Evolutionary conservation across 2,888 invertebrate species (phyloP).

Genomic region (Choreutis nemorana): DNA sequence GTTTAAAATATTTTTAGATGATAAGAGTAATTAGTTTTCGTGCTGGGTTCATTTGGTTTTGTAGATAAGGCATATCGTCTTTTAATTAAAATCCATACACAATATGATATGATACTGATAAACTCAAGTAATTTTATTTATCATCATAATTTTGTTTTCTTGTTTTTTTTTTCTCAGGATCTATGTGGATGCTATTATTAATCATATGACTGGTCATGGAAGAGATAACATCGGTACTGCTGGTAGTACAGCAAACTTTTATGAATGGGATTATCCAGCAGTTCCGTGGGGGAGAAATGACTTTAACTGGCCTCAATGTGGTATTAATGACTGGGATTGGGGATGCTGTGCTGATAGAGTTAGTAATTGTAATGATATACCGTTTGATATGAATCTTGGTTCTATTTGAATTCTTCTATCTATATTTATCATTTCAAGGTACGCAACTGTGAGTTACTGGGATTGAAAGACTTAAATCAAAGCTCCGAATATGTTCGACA

Average conservation of each 20-base stretch:
- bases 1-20: too few relatives aligned
- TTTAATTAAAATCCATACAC: too few relatives aligned
- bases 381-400: not conserved
- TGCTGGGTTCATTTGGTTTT: too few relatives aligned
- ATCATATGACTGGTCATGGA: conserved; percentile 80
- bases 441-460: conserved; percentile 78
- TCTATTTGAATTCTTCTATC: not conserved
- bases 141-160: too few relatives aligned
- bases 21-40: too few relatives aligned
- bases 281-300: conserved; percentile 72
- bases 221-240: conserved; percentile 67
- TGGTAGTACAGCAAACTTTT: conserved; percentile 65
- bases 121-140: too few relatives aligned
- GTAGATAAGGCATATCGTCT: too few relatives aligned
- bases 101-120: too few relatives aligned
- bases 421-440: conserved; percentile 37
- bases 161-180: conserved; percentile 67
- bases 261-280: conserved; percentile 62
- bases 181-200: conserved; percentile 83
- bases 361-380: conserved; percentile 11
- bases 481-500: conserved; percentile 68
- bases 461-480: conserved; percentile 82
- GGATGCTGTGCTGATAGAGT: conserved; percentile 66
- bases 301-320: conserved; percentile 72
- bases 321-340: conserved; percentile 74